These are phyloP conservation scores for Amblyraja radiata DNA, from an alignment of 2,797 vertebrate genomes.

Conservation along the genomic window DNA sequence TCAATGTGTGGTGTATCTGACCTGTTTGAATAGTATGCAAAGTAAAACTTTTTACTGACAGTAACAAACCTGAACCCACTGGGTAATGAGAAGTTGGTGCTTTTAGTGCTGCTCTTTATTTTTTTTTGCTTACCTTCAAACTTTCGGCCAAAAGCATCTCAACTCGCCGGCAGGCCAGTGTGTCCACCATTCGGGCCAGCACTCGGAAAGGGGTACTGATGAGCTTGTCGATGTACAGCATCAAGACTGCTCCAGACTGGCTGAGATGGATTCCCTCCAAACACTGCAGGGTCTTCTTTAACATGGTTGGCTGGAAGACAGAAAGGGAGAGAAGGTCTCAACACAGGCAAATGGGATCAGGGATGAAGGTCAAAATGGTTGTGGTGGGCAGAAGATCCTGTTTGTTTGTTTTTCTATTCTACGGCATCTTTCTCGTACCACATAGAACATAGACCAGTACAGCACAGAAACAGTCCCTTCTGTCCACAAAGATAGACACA, in stretches of 20 bases:
- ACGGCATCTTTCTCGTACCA: no score
- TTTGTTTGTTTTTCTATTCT: no score
- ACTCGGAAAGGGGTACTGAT: conserved; percentile 85
- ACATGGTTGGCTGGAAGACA: conserved; percentile 69
- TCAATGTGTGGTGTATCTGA: no score
- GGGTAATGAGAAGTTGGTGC: not conserved
- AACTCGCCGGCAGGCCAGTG: conserved; percentile 86
- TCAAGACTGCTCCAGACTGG: conserved; percentile 88
- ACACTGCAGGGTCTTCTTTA: conserved; percentile 92
- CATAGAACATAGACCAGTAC: no score
- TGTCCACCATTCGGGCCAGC: conserved; percentile 92
- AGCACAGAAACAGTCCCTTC: no score
- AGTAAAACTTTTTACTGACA: no score
- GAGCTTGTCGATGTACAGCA: conserved; percentile 87
- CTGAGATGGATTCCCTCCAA: conserved; percentile 94
- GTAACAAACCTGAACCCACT: no score
- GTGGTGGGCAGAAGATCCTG: no score
- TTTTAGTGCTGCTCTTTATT: not conserved
- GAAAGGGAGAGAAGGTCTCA: not conserved
- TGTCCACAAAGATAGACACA: no score
- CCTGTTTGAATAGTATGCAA: no score
- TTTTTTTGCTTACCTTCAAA: conserved; percentile 66
- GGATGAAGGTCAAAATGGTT: no score
- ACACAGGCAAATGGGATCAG: no score
- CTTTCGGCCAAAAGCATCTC: conserved; percentile 95